Evolutionary conservation across 2,113 vertebrate genomes (phyloP).

Genomic region (Empidonax traillii): DNA sequence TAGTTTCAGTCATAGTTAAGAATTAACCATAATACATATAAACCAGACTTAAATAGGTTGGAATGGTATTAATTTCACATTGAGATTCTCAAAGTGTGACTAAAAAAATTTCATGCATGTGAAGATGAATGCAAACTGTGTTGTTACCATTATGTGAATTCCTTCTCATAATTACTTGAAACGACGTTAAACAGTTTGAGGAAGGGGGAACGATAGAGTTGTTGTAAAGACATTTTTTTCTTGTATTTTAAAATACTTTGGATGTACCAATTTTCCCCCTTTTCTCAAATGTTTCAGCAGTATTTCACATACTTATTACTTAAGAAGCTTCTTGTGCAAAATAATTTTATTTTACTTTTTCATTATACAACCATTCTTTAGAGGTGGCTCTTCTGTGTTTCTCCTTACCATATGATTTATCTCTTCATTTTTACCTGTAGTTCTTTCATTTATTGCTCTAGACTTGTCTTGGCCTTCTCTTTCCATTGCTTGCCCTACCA

Average conservation of each 20-base stretch:
- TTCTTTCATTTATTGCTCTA: neutral
- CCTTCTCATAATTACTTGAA: neutral
- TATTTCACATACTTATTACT: neutral
- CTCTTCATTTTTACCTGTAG: neutral
- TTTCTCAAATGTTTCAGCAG: neutral
- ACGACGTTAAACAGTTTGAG: neutral
- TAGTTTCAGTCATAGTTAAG: neutral
- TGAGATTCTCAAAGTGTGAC: neutral
- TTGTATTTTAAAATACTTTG: neutral
- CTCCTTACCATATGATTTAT: neutral
- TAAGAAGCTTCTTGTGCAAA: neutral
- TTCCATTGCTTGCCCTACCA: neutral
- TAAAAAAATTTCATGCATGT: neutral
- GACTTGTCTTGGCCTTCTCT: neutral
- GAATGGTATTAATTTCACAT: neutral
- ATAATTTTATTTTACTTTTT: neutral
- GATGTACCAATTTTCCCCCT: fast-evolving
- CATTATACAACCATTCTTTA: neutral
- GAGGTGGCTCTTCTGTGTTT: neutral
- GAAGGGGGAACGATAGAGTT: neutral
- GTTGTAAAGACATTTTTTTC: neutral
- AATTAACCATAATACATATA: neutral
- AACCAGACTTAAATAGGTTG: neutral
- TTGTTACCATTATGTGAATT: neutral
- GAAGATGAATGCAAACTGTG: neutral